Conservation (phyloP, 1,140 invertebrate species). For the Bactericera cockerelli region DNA sequence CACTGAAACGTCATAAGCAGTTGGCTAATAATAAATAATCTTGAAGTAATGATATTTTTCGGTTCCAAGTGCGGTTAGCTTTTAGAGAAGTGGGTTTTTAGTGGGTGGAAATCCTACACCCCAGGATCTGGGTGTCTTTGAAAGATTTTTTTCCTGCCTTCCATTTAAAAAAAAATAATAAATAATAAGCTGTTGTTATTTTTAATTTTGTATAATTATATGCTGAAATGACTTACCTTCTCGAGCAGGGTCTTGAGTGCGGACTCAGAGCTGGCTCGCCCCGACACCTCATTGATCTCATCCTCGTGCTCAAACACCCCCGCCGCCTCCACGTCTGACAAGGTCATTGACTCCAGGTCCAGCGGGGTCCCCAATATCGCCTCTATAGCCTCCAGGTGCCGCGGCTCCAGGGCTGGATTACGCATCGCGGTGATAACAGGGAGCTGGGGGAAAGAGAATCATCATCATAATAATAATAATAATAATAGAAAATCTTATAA, state of each 20-base stretch:
- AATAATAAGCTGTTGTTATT: too few species aligned
- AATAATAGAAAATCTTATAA: constrained; percentile 6
- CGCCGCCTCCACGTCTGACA: constrained; percentile 49
- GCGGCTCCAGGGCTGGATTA: constrained; percentile 51
- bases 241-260: constrained; percentile 59
- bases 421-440: constrained; percentile 55
- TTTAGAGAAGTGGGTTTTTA: too few species aligned
- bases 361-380: constrained; percentile 52
- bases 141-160: too few species aligned
- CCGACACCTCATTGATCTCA: constrained; percentile 65
- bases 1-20: too few species aligned
- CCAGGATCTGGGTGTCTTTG: too few species aligned
- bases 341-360: constrained; percentile 41
- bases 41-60: too few species aligned
- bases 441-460: constrained; percentile 34
- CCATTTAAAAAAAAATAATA: too few species aligned
- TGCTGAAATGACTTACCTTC: too few species aligned
- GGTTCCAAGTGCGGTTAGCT: too few species aligned
- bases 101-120: too few species aligned
- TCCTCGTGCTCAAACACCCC: constrained; percentile 51
- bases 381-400: constrained; percentile 73
- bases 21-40: too few species aligned
- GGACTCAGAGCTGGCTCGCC: constrained; percentile 68
- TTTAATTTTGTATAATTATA: too few species aligned
- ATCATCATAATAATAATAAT: constrained; percentile 13